These are phyloP conservation scores for Saccostrea glomerata DNA, from an alignment of 1,140 invertebrate genomes.

Conservation along the genomic window DNA sequence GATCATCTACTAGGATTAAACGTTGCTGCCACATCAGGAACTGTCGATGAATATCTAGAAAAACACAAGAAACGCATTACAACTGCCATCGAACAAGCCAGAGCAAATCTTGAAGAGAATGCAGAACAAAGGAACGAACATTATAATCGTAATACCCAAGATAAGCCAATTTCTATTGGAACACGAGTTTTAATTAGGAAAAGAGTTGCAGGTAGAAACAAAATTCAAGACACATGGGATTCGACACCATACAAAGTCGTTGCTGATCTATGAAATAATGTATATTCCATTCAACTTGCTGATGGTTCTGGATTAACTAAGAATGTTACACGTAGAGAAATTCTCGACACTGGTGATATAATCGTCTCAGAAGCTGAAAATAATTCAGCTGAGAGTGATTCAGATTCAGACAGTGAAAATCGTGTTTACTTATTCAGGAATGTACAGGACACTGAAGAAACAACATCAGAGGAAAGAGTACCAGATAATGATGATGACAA, in stretches of 20 bases:
- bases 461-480: neutral
- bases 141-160: neutral
- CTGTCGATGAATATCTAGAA: neutral
- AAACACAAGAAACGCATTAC: neutral
- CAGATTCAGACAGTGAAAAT: constrained; percentile 10
- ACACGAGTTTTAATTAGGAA: constrained; percentile 33
- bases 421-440: neutral
- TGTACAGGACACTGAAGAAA: neutral
- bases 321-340: neutral
- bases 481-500: neutral
- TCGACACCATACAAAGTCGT: constrained; percentile 22
- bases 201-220: neutral
- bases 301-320: neutral
- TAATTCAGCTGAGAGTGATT: neutral
- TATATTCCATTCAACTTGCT: constrained; percentile 4
- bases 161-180: constrained; percentile 8
- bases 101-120: constrained; percentile 18
- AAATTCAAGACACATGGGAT: constrained; percentile 28
- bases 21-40: neutral
- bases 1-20: constrained; percentile 28
- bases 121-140: neutral
- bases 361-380: no score
- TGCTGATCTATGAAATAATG: neutral
- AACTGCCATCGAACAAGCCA: neutral
- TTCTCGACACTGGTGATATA: no score